Percentiles rank a stretch among this genome's conserved stretches.
Evolutionary conservation across 2,888 invertebrate species (phyloP).

Genomic region (Mythimna loreyi): DNA sequence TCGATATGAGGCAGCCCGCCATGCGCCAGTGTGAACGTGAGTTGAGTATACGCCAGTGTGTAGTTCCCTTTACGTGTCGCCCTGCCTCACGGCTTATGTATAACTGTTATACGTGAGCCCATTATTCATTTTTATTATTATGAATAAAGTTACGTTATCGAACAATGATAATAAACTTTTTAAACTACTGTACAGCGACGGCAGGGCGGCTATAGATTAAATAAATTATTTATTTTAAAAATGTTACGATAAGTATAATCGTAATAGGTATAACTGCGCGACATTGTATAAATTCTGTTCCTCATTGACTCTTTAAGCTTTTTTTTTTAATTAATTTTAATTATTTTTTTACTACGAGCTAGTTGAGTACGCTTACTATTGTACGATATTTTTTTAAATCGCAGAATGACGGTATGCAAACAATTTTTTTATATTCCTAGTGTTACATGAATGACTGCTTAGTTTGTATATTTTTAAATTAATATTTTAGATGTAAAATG

Average conservation of each 20-base stretch:
- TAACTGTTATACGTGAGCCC: slow-evolving; percentile 33
- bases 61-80: slow-evolving; percentile 46
- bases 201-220: slow-evolving; percentile 68
- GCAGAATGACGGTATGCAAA: slow-evolving; percentile 78
- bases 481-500: slow-evolving; percentile 78
- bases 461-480: slow-evolving; percentile 88
- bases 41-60: slow-evolving; percentile 26
- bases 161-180: slow-evolving; percentile 49
- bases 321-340: slow-evolving; percentile 77
- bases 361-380: slow-evolving; percentile 89
- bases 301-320: slow-evolving; percentile 74
- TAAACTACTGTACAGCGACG: slow-evolving; percentile 47
- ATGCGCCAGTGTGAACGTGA: slow-evolving; percentile 32
- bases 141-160: slow-evolving; percentile 50
- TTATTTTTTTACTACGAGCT: slow-evolving; percentile 83
- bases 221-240: slow-evolving; percentile 76
- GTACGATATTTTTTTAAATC: slow-evolving; percentile 82
- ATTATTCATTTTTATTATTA: slow-evolving; percentile 41
- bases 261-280: slow-evolving; percentile 64
- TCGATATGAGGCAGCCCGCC: slow-evolving; percentile 20
- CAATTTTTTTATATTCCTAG: slow-evolving; percentile 81
- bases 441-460: slow-evolving; percentile 89
- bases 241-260: slow-evolving; percentile 61
- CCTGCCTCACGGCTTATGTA: slow-evolving; percentile 35
- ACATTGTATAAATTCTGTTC: slow-evolving; percentile 81